Evolutionary conservation across 2,797 vertebrate species (phyloP), one percentile per base, ranked within the genome.

Genomic region (Lepus townsendii): DNA sequence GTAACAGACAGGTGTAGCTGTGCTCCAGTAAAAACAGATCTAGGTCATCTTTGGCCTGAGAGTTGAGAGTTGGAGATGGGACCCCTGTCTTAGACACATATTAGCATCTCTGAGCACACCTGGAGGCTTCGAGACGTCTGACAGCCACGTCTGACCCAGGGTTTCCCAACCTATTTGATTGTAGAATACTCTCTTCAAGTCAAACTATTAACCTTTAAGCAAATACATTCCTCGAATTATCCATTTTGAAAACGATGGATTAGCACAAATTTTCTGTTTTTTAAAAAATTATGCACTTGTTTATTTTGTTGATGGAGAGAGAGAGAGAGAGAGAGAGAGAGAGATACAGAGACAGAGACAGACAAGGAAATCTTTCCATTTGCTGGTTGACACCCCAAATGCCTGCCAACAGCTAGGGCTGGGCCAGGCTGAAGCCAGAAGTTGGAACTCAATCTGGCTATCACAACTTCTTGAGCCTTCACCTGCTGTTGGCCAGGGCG

Each of bases 111-210:
- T 60, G 84, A 86, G 47, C 30, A 22, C n/a, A 27, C 5, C 30
- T 2, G 3, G 88, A 86, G 57, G 20, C 77, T 38, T 88, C 42
- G 60, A 65, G 66, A 75, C 95, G 80, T 91, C 80, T 69, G 14
- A 32, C 52, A 63, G 80, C n/a, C 16, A 32, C 42, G 7, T 22
- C 26, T 73, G 57, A 80, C 10, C 17, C 35, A 35, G 54, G 30
- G 42, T 83, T 91, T 91, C 52, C 84, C 71, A 65, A 12, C 82
- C 27, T 65, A 3, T 27, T 54, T 47, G 27, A 30, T 32, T n/a
- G 6, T 69, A 87, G 42, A 90, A 60, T 30, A 62, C 22, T 77
- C 93, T 63, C 57, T 69, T 38, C 22, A 2, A 7, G 19, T 20
- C 20, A 10, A 11, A 50, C 13, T 42, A 11, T 38, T 69, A 88